These are phyloP conservation scores for Leptopilina myrica DNA, from an alignment of 2,888 invertebrate genomes.

Conservation along the genomic window DNA sequence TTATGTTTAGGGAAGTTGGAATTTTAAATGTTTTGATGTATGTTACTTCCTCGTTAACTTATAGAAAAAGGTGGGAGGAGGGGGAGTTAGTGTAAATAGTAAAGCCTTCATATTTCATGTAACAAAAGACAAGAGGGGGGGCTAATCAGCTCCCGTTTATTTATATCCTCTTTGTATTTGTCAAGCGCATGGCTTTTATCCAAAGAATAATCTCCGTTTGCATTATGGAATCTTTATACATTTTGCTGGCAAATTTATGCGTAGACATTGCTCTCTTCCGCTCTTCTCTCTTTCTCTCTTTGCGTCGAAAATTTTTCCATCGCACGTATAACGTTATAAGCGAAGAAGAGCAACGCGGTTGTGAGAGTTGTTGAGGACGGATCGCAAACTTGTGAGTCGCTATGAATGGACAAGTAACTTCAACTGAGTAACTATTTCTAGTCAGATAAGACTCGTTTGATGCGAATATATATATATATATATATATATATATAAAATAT, in stretches of 20 bases:
- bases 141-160: slow-evolving; percentile 33
- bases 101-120: slow-evolving; percentile 21
- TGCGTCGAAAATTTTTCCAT: slow-evolving; percentile 25
- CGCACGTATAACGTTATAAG: slow-evolving; percentile 14
- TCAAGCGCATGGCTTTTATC: slow-evolving; percentile 39
- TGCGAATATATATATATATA: slow-evolving; percentile 44
- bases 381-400: slow-evolving; percentile 39
- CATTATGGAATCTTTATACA: slow-evolving; percentile 39
- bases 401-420: slow-evolving; percentile 55
- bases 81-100: slow-evolving; percentile 1
- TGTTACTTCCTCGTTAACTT: background rate
- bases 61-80: too few relatives aligned
- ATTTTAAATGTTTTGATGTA: slow-evolving; percentile 25
- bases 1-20: background rate
- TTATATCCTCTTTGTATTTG: slow-evolving; percentile 41
- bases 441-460: slow-evolving; percentile 57
- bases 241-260: slow-evolving; percentile 36
- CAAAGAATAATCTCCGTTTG: slow-evolving; percentile 34
- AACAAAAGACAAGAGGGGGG: slow-evolving; percentile 18
- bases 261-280: slow-evolving; percentile 37
- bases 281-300: background rate
- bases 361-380: slow-evolving; percentile 32
- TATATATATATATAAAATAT: slow-evolving; percentile 26
- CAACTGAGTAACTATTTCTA: slow-evolving; percentile 55
- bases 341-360: slow-evolving; percentile 27